phyloP scores from a whole-genome alignment of 1,140 invertebrate genomes.

The Heterodera schachtii region DNA sequence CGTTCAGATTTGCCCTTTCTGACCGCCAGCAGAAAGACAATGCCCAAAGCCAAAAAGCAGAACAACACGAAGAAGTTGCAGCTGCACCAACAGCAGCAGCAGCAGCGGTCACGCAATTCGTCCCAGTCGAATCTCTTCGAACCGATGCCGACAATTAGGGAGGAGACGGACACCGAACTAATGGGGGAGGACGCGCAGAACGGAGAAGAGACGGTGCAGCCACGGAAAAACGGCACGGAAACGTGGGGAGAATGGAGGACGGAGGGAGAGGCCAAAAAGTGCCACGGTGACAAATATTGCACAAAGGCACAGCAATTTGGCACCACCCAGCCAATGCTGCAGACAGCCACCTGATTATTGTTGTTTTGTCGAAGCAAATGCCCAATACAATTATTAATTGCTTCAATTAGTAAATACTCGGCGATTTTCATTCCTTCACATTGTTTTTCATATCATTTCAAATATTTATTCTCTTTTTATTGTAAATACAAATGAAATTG shows the following conservation, averaged over 20 bases:
- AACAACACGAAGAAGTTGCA: constrained; percentile 9
- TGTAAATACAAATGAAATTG: no score
- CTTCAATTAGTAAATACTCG: no score
- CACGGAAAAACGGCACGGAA: not conserved
- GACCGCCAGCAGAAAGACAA: constrained; percentile 3
- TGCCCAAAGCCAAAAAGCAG: constrained; percentile 16
- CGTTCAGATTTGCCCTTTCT: constrained; percentile 17
- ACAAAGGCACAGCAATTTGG: not conserved
- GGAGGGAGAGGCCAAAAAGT: not conserved
- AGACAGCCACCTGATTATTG: not conserved
- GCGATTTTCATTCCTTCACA: no score
- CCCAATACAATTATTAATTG: no score
- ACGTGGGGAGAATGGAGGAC: no score
- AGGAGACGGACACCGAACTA: constrained; percentile 15
- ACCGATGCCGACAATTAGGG: constrained; percentile 30
- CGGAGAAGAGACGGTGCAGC: not conserved
- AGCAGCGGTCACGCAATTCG: constrained; percentile 5
- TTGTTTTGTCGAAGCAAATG: no score
- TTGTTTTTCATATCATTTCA: no score
- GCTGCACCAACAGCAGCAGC: constrained; percentile 2
- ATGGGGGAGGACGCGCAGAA: not conserved
- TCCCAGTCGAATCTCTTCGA: constrained; percentile 11
- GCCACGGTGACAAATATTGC: not conserved
- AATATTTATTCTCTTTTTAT: no score
- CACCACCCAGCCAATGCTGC: not conserved